phyloP scores from a whole-genome alignment of 2,797 vertebrate species.

The Columba guinea region DNA sequence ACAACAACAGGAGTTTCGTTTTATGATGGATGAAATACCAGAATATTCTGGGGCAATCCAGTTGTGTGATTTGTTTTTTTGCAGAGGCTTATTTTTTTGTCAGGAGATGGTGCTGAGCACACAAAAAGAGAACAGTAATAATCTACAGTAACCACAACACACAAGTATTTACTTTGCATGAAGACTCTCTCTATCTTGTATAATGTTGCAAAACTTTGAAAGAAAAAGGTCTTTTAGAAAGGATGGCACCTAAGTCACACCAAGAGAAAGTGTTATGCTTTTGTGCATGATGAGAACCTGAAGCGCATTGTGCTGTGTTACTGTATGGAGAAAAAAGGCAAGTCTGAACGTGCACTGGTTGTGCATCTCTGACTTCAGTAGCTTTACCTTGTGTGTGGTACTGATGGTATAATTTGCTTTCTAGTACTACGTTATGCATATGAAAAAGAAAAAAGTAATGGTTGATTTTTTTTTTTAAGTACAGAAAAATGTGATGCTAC shows the following conservation, averaged over 20 bases:
- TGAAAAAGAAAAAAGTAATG: neutral
- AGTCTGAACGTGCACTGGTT: slow-evolving; percentile 11
- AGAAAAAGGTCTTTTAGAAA: neutral
- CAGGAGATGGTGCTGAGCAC: neutral
- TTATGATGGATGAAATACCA: neutral
- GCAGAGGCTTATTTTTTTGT: neutral
- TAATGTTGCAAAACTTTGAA: neutral
- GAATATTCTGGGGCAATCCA: neutral
- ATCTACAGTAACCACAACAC: neutral
- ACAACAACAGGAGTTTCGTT: neutral
- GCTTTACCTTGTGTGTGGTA: slow-evolving; percentile 19
- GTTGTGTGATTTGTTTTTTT: neutral
- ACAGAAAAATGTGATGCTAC: neutral
- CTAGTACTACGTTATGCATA: neutral
- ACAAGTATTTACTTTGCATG: neutral
- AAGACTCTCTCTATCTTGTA: neutral
- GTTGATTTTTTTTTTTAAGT: neutral
- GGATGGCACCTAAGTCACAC: neutral
- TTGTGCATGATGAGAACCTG: neutral
- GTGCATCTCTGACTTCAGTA: slow-evolving; percentile 27
- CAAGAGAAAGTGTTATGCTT: neutral
- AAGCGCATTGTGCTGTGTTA: neutral
- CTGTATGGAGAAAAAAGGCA: neutral
- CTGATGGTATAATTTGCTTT: neutral
- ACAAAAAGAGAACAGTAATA: neutral